These are phyloP conservation scores for Drosophila pandora DNA, from an alignment of 1,140 invertebrate species.

Conservation along the genomic window DNA sequence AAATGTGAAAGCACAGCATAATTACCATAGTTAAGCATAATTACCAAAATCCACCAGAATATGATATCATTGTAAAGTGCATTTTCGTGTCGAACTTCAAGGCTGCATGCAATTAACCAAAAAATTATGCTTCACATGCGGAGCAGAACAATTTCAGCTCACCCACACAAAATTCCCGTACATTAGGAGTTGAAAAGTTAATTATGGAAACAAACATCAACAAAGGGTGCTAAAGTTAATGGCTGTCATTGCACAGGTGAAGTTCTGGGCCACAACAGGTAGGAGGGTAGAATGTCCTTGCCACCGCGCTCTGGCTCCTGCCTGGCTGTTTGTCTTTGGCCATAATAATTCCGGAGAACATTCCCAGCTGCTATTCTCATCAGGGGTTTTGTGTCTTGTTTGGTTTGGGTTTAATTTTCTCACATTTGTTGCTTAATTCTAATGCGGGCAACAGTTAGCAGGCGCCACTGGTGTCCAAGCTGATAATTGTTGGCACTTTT, in stretches of 20 bases:
- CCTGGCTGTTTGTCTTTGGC: constrained; percentile 25
- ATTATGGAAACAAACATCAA: constrained; percentile 60
- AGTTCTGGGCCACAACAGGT: constrained; percentile 35
- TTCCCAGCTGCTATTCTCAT: constrained; percentile 22
- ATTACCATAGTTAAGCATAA: background rate
- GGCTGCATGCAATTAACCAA: constrained; percentile 57
- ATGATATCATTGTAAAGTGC: constrained; percentile 50
- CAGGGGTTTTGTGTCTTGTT: constrained; percentile 48
- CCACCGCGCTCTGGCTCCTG: background rate
- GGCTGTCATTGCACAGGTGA: constrained; percentile 19
- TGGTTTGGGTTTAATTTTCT: constrained; percentile 54
- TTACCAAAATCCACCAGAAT: background rate
- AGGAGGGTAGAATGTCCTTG: constrained; percentile 17
- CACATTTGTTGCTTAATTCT: constrained; percentile 58
- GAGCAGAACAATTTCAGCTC: constrained; percentile 20
- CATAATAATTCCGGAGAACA: constrained; percentile 27
- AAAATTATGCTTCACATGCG: constrained; percentile 40
- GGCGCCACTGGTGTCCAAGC: constrained; percentile 8
- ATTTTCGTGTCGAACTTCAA: constrained; percentile 55
- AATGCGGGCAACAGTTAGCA: constrained; percentile 6
- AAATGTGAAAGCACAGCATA: background rate
- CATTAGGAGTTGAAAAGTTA: constrained; percentile 63
- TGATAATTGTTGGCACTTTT: constrained; percentile 41
- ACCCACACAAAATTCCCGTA: constrained; percentile 20
- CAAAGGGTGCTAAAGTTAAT: constrained; percentile 28